Conservation (phyloP, 2,113 vertebrate genomes). For the Malurus cyaneus region DNA sequence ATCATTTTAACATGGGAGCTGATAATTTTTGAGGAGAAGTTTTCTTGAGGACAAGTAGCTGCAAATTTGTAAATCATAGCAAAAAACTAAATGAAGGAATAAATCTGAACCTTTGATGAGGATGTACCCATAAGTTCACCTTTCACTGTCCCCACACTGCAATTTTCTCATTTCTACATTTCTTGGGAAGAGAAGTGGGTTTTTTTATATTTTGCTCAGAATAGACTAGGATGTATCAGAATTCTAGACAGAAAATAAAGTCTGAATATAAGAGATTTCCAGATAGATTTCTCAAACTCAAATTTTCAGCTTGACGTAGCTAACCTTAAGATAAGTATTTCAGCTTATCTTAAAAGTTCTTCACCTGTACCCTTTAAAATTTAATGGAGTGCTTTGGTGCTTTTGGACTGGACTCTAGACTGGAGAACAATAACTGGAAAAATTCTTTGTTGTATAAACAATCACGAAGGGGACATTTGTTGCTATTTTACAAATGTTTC, state of each 20-base stretch:
- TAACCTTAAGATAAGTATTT: not conserved
- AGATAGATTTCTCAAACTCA: not conserved
- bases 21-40: not conserved
- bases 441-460: not conserved
- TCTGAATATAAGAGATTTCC: not conserved
- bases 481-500: not conserved
- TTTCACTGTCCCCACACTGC: not conserved
- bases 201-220: conserved; percentile 17
- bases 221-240: conserved; percentile 13
- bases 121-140: not conserved
- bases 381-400: not conserved
- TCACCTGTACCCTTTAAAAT: not conserved
- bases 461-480: not conserved
- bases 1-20: not conserved
- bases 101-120: not conserved
- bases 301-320: not conserved
- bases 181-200: not conserved
- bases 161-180: not conserved
- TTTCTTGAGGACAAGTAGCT: not conserved
- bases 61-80: not conserved
- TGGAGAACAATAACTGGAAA: not conserved
- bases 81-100: not conserved
- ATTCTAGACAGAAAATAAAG: not conserved
- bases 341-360: not conserved
- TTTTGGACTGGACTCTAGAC: not conserved